These are phyloP conservation scores for Bombylius discolor DNA, from an alignment of 2,888 invertebrate species.

Conservation along the genomic window DNA sequence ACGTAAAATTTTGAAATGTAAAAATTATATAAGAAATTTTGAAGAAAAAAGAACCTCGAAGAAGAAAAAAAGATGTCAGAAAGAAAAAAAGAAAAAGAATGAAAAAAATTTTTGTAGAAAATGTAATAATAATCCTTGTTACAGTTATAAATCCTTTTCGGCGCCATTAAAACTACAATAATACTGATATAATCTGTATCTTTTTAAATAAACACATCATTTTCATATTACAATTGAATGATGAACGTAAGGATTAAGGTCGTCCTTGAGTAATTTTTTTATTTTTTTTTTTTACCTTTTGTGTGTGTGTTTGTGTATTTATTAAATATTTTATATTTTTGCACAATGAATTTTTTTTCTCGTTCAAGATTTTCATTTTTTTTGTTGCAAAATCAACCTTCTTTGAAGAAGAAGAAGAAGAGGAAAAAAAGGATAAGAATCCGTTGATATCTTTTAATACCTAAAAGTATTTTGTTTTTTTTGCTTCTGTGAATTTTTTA, in stretches of 20 bases:
- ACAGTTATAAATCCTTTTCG: background rate
- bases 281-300: no score
- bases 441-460: background rate
- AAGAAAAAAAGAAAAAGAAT: no score
- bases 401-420: no score
- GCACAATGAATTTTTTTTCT: no score
- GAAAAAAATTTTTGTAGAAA: background rate
- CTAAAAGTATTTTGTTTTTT: background rate
- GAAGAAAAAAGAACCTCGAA: no score
- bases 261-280: background rate
- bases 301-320: background rate
- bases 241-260: background rate
- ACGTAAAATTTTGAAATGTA: no score
- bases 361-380: no score
- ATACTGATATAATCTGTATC: background rate
- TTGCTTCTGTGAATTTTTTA: no score
- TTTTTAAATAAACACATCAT: background rate
- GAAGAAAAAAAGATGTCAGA: background rate
- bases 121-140: background rate
- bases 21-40: no score
- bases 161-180: background rate
- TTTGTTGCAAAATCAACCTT: no score
- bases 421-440: background rate
- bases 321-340: background rate
- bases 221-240: background rate